Conservation (phyloP, 2,113 vertebrate genomes). For the Sphaerodactylus townsendi region DNA sequence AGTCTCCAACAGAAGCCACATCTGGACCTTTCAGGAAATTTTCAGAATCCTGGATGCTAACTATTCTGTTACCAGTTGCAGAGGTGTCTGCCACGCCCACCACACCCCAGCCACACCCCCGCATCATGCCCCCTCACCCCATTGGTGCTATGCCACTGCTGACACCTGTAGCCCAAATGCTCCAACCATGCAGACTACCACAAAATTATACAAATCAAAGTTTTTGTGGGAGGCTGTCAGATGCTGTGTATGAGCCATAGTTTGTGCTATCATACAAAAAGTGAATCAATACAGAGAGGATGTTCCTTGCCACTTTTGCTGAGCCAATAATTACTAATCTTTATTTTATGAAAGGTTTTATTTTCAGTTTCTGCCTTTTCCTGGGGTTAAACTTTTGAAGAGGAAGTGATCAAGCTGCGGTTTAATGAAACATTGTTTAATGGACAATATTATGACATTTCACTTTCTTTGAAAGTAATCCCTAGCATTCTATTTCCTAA, state of each 20-base stretch:
- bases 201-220: not conserved
- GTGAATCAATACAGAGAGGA: not conserved
- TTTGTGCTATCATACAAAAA: not conserved
- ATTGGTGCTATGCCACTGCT: no score
- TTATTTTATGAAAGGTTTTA: not conserved
- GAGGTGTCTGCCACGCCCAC: not conserved
- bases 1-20: not conserved
- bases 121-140: no score
- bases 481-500: not conserved
- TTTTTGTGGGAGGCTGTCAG: not conserved
- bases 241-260: not conserved
- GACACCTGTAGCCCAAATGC: no score
- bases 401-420: not conserved
- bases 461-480: not conserved
- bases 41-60: not conserved
- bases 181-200: not conserved
- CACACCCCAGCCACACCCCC: not conserved
- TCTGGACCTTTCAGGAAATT: not conserved
- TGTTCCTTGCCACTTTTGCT: not conserved
- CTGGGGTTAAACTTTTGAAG: not conserved
- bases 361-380: not conserved
- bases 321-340: not conserved
- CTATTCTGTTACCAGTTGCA: not conserved
- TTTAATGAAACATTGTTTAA: not conserved
- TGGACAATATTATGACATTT: not conserved